phyloP scores from a whole-genome alignment of 2,888 invertebrate species.

The Trissoscelio sp. region DNA sequence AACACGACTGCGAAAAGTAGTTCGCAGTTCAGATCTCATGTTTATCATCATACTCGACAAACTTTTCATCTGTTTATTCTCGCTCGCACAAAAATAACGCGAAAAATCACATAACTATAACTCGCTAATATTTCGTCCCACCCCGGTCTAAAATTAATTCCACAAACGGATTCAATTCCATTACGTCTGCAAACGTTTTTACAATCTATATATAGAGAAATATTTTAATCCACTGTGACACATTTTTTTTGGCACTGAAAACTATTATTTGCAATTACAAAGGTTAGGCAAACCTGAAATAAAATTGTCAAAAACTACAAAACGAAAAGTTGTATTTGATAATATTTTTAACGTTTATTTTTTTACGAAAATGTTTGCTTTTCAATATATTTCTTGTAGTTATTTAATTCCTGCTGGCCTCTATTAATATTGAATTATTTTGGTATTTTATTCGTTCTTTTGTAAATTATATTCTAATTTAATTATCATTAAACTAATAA shows the following conservation, averaged over 20 bases:
- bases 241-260: not conserved
- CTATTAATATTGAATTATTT: too few species aligned
- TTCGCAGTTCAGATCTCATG: constrained; percentile 51
- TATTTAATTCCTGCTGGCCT: too few species aligned
- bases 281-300: not conserved
- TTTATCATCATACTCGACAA: constrained; percentile 58
- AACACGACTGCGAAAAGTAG: constrained; percentile 55
- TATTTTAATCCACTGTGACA: not conserved
- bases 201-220: not conserved
- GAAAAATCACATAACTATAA: constrained; percentile 46
- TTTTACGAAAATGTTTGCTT: too few species aligned
- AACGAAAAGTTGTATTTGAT: too few species aligned
- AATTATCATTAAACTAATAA: too few species aligned
- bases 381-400: too few species aligned
- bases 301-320: too few species aligned
- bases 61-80: constrained; percentile 64
- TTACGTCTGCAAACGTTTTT: constrained; percentile 1
- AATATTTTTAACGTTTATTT: too few species aligned
- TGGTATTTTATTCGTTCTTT: too few species aligned
- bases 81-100: constrained; percentile 38
- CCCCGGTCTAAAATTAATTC: constrained; percentile 22
- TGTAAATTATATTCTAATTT: too few species aligned
- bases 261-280: not conserved
- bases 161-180: constrained; percentile 18
- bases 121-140: constrained; percentile 23